Evolutionary conservation across 2,113 vertebrate genomes (phyloP).

Genomic region (Cisticola juncidis): DNA sequence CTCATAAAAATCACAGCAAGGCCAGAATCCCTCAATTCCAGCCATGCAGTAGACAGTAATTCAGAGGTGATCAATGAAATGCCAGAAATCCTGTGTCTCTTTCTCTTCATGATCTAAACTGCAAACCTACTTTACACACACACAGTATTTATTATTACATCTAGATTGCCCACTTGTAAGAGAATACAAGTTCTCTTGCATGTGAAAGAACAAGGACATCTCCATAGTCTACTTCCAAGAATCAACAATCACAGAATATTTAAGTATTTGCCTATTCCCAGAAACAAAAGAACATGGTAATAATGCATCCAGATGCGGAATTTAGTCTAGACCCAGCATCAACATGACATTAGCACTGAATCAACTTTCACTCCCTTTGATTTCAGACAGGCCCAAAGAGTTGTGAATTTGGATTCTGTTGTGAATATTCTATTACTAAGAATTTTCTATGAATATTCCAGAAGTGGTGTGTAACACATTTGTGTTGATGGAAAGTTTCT

Average conservation of each 20-base stretch:
- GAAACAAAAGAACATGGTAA: neutral
- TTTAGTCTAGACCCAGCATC: neutral
- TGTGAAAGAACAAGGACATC: neutral
- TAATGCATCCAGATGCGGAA: neutral
- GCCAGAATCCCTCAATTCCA: neutral
- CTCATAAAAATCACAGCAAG: neutral
- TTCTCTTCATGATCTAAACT: neutral
- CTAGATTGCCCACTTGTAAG: neutral
- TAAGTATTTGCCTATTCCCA: neutral
- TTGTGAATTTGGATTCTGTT: neutral
- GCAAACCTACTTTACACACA: neutral
- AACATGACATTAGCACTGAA: neutral
- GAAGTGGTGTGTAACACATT: neutral
- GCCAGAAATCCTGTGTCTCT: neutral
- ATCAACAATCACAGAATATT: neutral
- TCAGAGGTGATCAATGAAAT: neutral
- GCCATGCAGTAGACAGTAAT: neutral
- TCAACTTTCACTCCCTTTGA: neutral
- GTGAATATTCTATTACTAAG: neutral
- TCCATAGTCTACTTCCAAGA: neutral
- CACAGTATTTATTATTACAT: neutral
- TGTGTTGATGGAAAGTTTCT: neutral
- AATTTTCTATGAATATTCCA: neutral
- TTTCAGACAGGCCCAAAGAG: neutral
- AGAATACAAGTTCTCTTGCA: neutral